Percentiles rank a stretch among this genome's conserved stretches.
These are phyloP conservation scores for Ia io DNA, from an alignment of 2,113 vertebrate species.

Conservation along the genomic window DNA sequence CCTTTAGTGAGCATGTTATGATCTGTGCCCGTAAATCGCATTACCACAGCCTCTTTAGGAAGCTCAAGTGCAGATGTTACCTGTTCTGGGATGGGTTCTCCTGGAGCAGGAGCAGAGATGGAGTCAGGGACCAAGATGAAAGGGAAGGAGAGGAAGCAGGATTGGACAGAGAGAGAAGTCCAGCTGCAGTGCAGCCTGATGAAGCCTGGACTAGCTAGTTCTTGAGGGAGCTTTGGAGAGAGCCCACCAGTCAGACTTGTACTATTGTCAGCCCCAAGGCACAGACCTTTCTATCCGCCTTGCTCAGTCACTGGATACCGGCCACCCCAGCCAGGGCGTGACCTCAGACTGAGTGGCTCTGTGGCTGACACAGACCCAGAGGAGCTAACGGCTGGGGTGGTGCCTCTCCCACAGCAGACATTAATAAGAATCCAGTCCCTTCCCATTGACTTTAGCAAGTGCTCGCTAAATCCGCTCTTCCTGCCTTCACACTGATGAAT, in stretches of 20 bases:
- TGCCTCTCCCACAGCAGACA: neutral
- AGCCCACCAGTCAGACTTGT: neutral
- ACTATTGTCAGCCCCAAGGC: neutral
- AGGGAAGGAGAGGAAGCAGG: neutral
- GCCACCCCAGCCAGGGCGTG: neutral
- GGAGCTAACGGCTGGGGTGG: neutral
- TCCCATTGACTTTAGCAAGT: slow-evolving; percentile 35
- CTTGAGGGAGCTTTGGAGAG: neutral
- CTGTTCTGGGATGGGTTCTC: neutral
- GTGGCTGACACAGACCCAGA: no score
- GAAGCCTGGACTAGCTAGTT: neutral
- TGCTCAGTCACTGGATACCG: fast-evolving
- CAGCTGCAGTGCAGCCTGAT: fast-evolving
- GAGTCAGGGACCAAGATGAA: neutral
- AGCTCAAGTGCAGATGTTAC: neutral
- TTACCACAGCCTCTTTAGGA: neutral
- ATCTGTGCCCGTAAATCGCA: neutral
- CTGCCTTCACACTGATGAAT: slow-evolving; percentile 22
- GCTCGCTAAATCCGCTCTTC: fast-evolving
- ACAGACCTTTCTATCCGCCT: neutral
- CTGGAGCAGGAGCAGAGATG: neutral
- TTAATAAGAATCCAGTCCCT: neutral
- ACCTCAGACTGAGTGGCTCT: neutral
- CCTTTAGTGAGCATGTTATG: neutral
- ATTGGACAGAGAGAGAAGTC: neutral